Base-by-base conservation (phyloP, 2,888 invertebrate species). In the Pemphredon lugubris region DNA sequence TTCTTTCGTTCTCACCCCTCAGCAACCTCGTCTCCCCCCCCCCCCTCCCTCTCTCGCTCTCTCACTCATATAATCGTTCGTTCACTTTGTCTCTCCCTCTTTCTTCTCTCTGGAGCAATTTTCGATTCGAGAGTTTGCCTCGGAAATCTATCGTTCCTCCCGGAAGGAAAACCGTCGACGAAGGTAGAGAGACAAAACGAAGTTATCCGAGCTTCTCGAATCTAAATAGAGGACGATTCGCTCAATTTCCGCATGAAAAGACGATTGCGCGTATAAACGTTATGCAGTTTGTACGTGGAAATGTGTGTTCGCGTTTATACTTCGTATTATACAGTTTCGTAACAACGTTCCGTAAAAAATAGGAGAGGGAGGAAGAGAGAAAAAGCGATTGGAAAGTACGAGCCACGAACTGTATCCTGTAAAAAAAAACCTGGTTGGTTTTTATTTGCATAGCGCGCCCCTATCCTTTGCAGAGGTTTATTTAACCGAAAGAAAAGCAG, bases 71-170 rank as follows among this genome's bases (percentile, higher is more conserved):
- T 30, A 5, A 9, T 30, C 1, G 7, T 9, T 30, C 30, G 6
- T 6, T 30, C 30, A 30, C 2, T 30, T 30, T 30, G 30, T 1
- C 30, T 2, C 30, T 30, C 30, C 9, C 7, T 30, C 30, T 30
- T 30, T 30, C 30, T 30, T n/a, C n/a, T n/a, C n/a, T n/a, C n/a
- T n/a, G n/a, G n/a, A n/a, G n/a, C 30, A 6, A 9, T 9, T 30
- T 2, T 30, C 30, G 30, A 30, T 30, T 9, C 30, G 6, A 59
- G 73, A 68, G 58, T 67, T 78, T 48, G 45, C 57, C 40, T 21
- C 68, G 68, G 71, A 70, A 79, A 79, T 74, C 72, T 67, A 77
- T 74, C 79, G 54, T 55, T 64, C 26, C 63, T 14, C 9, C 61
- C 57, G 71, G 71, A 76, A 76, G 58, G 58, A 30, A 39, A 14